These are phyloP conservation scores for Aix galericulata DNA, from an alignment of 2,113 vertebrate species.

Conservation along the genomic window DNA sequence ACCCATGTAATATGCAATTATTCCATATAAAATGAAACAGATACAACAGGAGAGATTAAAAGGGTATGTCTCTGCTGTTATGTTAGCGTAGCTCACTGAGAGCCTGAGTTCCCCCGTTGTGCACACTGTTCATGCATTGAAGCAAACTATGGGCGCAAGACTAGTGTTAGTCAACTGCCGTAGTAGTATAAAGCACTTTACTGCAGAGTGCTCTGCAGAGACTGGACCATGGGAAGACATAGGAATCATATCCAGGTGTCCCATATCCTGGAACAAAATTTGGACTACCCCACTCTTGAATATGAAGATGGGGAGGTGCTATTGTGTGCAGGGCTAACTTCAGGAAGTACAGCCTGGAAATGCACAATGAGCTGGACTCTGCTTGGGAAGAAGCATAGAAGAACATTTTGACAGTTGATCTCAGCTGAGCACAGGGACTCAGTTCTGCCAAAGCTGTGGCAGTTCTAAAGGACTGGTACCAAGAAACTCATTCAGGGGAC, in stretches of 20 bases:
- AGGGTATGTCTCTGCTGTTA: neutral
- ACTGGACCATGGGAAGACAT: neutral
- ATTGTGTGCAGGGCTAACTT: neutral
- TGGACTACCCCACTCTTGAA: neutral
- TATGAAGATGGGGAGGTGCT: neutral
- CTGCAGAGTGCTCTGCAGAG: neutral
- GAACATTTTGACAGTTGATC: neutral
- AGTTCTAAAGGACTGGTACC: neutral
- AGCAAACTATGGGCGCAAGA: neutral
- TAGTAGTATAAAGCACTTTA: neutral
- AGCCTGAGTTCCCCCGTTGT: neutral
- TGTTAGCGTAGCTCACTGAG: neutral
- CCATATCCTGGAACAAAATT: neutral
- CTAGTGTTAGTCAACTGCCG: fast-evolving
- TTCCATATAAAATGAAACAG: neutral
- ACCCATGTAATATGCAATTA: neutral
- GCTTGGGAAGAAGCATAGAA: neutral
- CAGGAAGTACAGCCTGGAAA: neutral
- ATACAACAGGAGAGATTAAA: neutral
- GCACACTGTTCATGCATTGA: neutral
- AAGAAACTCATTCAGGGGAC: neutral
- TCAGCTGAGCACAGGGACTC: neutral
- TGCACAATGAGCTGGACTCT: neutral
- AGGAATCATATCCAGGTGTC: neutral
- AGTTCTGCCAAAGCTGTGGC: neutral